phyloP scores from a whole-genome alignment of 2,113 vertebrate genomes.

The Zosterops lateralis region DNA sequence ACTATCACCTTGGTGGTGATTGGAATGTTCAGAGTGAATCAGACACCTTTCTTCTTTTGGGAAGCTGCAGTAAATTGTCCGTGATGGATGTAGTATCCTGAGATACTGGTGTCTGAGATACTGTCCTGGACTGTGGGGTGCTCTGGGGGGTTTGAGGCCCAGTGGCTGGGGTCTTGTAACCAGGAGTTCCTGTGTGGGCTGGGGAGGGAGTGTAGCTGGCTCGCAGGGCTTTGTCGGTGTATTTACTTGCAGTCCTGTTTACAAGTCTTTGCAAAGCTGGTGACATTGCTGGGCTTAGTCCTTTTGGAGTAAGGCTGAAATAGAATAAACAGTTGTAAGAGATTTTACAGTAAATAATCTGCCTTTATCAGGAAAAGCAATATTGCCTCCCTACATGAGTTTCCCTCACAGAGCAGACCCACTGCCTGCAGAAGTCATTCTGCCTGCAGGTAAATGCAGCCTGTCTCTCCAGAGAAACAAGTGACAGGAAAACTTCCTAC shows the following conservation, averaged over 20 bases:
- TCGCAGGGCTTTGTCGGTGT: constrained; percentile 92
- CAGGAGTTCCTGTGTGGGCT: constrained; percentile 70
- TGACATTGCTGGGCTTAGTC: constrained; percentile 89
- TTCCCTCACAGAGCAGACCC: neutral
- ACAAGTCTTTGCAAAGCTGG: constrained; percentile 93
- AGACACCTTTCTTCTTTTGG: constrained; percentile 86
- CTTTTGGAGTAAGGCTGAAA: constrained; percentile 92
- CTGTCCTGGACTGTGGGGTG: constrained; percentile 79
- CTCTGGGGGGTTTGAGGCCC: constrained; percentile 77
- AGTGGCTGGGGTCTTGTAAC: constrained; percentile 83
- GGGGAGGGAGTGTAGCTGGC: constrained; percentile 97
- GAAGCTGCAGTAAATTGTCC: constrained; percentile 94
- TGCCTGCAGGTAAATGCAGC: neutral
- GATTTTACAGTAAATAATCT: neutral
- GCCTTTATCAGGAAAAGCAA: neutral
- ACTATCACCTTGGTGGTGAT: neutral
- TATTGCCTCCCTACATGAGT: neutral
- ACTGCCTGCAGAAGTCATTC: neutral
- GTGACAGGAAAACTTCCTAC: neutral
- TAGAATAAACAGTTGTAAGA: neutral
- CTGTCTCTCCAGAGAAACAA: neutral
- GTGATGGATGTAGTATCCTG: constrained; percentile 94
- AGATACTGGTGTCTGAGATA: constrained; percentile 80
- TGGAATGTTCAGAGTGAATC: constrained; percentile 80
- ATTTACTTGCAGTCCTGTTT: constrained; percentile 92